These are phyloP conservation scores for Eueremaeus valkanovi DNA, from an alignment of 2,888 invertebrate genomes.

Conservation along the genomic window DNA sequence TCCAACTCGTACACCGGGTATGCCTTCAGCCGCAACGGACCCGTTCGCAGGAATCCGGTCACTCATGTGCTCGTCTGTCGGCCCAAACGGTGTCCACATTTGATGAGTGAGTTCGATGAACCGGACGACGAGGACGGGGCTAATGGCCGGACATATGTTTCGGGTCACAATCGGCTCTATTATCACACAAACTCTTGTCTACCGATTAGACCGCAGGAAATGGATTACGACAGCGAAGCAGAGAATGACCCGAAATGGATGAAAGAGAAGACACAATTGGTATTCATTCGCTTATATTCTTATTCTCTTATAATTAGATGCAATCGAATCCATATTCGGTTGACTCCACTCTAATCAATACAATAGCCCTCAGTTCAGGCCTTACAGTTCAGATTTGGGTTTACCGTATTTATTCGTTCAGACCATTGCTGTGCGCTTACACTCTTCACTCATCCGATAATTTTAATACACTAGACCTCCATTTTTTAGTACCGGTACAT, in stretches of 20 bases:
- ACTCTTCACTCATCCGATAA: no score
- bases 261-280: conserved; percentile 79
- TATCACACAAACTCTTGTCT: conserved; percentile 91
- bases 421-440: no score
- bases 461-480: no score
- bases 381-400: not conserved
- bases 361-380: no score
- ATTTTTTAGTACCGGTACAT: no score
- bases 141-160: conserved; percentile 13
- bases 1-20: conserved; percentile 67
- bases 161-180: conserved; percentile 62
- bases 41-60: conserved; percentile 68
- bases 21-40: conserved; percentile 65
- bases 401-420: not conserved
- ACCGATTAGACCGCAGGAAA: conserved; percentile 88
- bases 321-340: no score
- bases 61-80: conserved; percentile 72
- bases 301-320: no score
- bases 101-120: conserved; percentile 22
- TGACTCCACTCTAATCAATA: no score
- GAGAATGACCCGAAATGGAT: conserved; percentile 94
- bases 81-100: conserved; percentile 61
- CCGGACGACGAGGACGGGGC: conserved; percentile 30
- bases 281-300: no score
- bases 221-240: conserved; percentile 88